Base-by-base conservation (phyloP, 2,113 vertebrate genomes). In the Sakesphorus luctuosus region DNA sequence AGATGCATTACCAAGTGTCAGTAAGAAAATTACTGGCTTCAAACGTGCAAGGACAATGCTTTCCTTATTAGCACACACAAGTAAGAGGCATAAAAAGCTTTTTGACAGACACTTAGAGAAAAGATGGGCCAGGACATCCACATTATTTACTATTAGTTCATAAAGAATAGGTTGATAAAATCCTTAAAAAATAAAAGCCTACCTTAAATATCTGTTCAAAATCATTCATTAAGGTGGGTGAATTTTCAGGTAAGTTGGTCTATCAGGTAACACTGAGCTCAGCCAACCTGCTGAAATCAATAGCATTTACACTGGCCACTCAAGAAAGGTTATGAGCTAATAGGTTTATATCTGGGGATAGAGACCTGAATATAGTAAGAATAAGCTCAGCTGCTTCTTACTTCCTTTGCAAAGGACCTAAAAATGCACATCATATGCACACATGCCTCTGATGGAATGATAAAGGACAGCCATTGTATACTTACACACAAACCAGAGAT, bases 371-470 rank as follows among this genome's bases (percentile, higher is more conserved):
- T 4, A 16, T 0, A 58, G 17, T 2, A 74, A 82, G 16, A 62
- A 33, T 24, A 78, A 50, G 1, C 8, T 73, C 5, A 43, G 13
- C 11, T 80, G 1, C n/a, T 75, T 78, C 24, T 63, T 29, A n/a
- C 6, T 66, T 13, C 24, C 63, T 44, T 25, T 62, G 13, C 26
- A 33, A 81, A n/a, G n/a, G n/a, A n/a, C n/a, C n/a, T n/a, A n/a
- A n/a, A n/a, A 24, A 11, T 2, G 3, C 7, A 29, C 8, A n/a
- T 35, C 35, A 18, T 11, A 40, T 1, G 1, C 21, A 53, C 1
- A 0, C 7, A 55, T 0, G 0, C 11, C 25, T 10, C 12, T 20
- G 26, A 43, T 44, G 16, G 20, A 26, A 71, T 4, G 13, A 31
- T 63, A 2, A 71, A 62, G 47, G 84, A 38, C 31, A 87, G 9